Evolutionary conservation across 2,113 vertebrate genomes (phyloP).

Genomic region (Grammatotria lemairii): DNA sequence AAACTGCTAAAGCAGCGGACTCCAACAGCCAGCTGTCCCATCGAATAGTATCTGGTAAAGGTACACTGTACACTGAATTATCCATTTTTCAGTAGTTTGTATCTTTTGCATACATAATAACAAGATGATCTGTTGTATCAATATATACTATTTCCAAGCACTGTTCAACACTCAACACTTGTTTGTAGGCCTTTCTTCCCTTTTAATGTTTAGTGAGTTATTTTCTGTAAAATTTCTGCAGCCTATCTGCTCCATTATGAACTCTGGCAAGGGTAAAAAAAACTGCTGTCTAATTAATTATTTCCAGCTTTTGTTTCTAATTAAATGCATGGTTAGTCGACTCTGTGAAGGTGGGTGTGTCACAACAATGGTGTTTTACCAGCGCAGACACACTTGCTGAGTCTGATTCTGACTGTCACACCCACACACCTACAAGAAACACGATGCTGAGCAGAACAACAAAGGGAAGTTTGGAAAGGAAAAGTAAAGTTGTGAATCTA

Average conservation of each 20-base stretch:
- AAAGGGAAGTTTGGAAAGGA: background rate
- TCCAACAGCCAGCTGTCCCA: background rate
- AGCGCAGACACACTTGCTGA: conserved; percentile 19
- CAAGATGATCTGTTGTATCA: background rate
- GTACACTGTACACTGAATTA: background rate
- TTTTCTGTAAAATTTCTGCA: conserved; percentile 44
- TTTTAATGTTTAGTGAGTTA: conserved; percentile 54
- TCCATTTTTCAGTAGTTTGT: background rate
- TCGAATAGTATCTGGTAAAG: background rate
- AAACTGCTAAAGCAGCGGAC: background rate
- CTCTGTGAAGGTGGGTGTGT: conserved; percentile 50
- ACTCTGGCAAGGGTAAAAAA: conserved; percentile 57
- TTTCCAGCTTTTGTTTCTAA: conserved; percentile 76
- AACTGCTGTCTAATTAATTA: conserved; percentile 69
- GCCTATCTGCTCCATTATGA: conserved; percentile 54
- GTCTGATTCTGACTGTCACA: conserved; percentile 12
- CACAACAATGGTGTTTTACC: conserved; percentile 27
- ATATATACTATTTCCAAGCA: background rate
- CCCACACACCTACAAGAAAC: conserved; percentile 12
- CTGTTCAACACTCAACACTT: conserved; percentile 1
- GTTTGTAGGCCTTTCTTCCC: conserved; percentile 33
- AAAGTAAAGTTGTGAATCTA: background rate
- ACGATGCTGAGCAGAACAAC: background rate
- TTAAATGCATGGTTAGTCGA: conserved; percentile 73
- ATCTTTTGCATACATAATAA: background rate